Percentiles rank a stretch among this genome's conserved stretches.
Evolutionary conservation across 2,888 invertebrate genomes (phyloP).

Genomic region (Athalia cordata): DNA sequence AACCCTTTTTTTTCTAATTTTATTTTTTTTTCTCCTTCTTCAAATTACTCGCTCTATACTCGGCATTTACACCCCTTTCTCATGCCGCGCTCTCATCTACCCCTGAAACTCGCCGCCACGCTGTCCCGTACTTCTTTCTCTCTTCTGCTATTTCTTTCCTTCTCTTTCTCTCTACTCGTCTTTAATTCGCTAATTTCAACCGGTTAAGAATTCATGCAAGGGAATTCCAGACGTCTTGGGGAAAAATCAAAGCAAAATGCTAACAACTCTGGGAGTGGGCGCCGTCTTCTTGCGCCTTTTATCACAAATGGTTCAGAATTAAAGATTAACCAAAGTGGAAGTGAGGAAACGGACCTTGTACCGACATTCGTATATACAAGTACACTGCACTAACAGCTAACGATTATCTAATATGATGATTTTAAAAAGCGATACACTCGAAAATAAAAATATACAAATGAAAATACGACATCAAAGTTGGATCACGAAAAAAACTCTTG

Average conservation of each 20-base stretch:
- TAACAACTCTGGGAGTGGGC: conserved; percentile 55
- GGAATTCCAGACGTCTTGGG: conserved; percentile 65
- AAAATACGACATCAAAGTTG: neutral
- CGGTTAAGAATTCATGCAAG: conserved; percentile 71
- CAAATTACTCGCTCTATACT: conserved; percentile 47
- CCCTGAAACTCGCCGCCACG: neutral
- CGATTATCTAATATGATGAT: neutral
- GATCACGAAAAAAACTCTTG: no score
- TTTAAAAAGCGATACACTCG: neutral
- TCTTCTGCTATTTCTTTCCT: conserved; percentile 30
- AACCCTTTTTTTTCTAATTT: conserved; percentile 18
- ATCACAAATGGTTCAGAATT: conserved; percentile 70
- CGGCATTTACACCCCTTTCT: conserved; percentile 46
- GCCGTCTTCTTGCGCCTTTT: conserved; percentile 62
- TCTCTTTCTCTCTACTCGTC: conserved; percentile 51
- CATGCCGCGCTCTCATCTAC: conserved; percentile 36
- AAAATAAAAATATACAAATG: neutral
- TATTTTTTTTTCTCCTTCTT: conserved; percentile 35
- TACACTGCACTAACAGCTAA: neutral
- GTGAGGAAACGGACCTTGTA: conserved; percentile 46
- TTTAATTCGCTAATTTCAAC: conserved; percentile 72
- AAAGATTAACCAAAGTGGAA: conserved; percentile 72
- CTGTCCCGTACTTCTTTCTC: conserved; percentile 37
- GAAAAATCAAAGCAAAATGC: conserved; percentile 72
- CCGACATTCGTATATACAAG: conserved; percentile 1